phyloP scores from a whole-genome alignment of 2,888 invertebrate genomes.

The Neoaliturus tenellus region DNA sequence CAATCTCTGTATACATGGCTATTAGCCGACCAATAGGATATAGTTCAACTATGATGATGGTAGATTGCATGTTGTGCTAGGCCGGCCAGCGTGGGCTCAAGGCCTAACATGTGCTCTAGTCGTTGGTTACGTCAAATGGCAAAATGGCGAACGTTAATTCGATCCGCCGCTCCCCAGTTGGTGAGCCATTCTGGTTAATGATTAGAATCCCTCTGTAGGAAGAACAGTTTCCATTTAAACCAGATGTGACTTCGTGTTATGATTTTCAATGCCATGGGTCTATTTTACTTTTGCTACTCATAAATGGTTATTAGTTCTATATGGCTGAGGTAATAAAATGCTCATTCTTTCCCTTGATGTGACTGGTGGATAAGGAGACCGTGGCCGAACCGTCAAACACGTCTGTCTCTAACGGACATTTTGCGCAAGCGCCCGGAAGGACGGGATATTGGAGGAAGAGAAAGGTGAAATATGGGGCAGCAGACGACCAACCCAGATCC shows the following conservation, averaged over 20 bases:
- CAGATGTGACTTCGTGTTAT: background rate
- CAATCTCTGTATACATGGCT: no score
- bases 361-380: no score
- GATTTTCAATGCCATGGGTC: background rate
- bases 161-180: background rate
- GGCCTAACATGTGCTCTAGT: background rate
- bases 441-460: no score
- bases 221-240: background rate
- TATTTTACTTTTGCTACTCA: no score
- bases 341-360: no score
- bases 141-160: background rate
- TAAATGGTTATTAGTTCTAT: no score
- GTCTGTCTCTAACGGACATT: no score
- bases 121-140: slow-evolving; percentile 13
- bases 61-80: background rate
- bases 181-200: background rate
- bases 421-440: no score
- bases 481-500: no score
- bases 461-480: no score
- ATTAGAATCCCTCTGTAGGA: background rate
- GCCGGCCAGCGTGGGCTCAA: background rate
- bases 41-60: background rate
- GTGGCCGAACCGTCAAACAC: no score
- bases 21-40: background rate
- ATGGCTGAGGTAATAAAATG: no score